Evolutionary conservation across 2,888 invertebrate genomes (phyloP), one percentile per base, ranked within the genome.

Genomic region (Thymelicus lineola): DNA sequence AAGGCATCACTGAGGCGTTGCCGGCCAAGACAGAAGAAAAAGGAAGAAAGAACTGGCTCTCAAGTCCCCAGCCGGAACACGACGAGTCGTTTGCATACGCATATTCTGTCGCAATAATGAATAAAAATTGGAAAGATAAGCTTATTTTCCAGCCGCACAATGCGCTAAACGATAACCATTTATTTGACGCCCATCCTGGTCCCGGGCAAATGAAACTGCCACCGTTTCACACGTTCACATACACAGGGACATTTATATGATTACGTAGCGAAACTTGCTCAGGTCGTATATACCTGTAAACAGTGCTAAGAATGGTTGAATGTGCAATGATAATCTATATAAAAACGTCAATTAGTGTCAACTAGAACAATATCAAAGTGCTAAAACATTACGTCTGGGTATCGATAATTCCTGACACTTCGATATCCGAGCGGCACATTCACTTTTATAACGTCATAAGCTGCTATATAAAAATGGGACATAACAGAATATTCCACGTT

Each of bases 101-200:
- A 7, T 46, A 46, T 46, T 46, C 46, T n/a, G 46, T n/a, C n/a
- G 46, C n/a, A n/a, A 46, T n/a, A 46, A n/a, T 45, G 45, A 45
- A 45, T n/a, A 62, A 46, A 67, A 59, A 71, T 63, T 69, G 70
- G 71, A 65, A 55, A 68, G 71, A 72, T 59, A 66, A 66, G 35
- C 59, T n/a, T n/a, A 46, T 46, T 46, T 46, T 46, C 46, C 46
- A n/a, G 50, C 20, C 20, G 28, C 48, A 59, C 59, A 58, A 66
- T 36, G 17, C 17, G 48, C 20, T 5, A 14, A 58, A 71, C 71
- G 74, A 75, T 74, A 73, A 74, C 74, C 72, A 71, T 83, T 83
- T 82, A 71, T 83, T 83, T 81, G 85, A 81, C 82, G 80, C 80
- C 82, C 84, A 80, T 80, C 80, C 77, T 74, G 82, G 79, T 77